These are phyloP conservation scores for Oligia latruncula DNA, from an alignment of 2,888 invertebrate species.

Conservation along the genomic window DNA sequence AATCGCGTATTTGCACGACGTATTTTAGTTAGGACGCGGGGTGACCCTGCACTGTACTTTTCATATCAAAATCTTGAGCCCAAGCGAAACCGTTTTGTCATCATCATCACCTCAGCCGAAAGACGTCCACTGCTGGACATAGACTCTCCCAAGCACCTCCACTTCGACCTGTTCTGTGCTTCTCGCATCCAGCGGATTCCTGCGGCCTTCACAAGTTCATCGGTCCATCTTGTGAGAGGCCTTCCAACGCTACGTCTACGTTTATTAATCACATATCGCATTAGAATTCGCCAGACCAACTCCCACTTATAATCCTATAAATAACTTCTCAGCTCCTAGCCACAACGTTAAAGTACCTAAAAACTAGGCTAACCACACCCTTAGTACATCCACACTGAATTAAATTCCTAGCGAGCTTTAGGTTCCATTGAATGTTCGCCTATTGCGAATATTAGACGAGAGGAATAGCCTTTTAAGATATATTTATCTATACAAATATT, in stretches of 20 bases:
- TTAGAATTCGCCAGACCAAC: constrained; percentile 12
- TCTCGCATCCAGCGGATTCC: not conserved
- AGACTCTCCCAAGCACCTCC: too few relatives aligned
- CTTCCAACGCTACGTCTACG: not conserved
- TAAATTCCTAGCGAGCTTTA: constrained; percentile 42
- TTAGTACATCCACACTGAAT: constrained; percentile 29
- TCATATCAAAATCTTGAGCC: too few relatives aligned
- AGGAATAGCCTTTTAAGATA: constrained; percentile 6
- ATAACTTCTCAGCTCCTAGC: constrained; percentile 9
- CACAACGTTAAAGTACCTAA: constrained; percentile 13
- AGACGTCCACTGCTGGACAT: too few relatives aligned
- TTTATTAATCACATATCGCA: not conserved
- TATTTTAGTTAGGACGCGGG: not conserved
- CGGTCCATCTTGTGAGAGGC: not conserved
- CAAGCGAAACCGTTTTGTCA: too few relatives aligned
- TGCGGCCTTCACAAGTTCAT: not conserved
- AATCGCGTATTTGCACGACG: not conserved
- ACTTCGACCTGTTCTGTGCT: too few relatives aligned
- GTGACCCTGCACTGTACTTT: too few relatives aligned
- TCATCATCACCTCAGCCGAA: too few relatives aligned
- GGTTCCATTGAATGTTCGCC: constrained; percentile 4
- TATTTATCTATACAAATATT: too few relatives aligned
- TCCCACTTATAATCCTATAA: not conserved
- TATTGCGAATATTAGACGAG: constrained; percentile 1
- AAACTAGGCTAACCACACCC: constrained; percentile 29